phyloP scores from a whole-genome alignment of 2,113 vertebrate genomes.

The Telmatochromis brichardi region DNA sequence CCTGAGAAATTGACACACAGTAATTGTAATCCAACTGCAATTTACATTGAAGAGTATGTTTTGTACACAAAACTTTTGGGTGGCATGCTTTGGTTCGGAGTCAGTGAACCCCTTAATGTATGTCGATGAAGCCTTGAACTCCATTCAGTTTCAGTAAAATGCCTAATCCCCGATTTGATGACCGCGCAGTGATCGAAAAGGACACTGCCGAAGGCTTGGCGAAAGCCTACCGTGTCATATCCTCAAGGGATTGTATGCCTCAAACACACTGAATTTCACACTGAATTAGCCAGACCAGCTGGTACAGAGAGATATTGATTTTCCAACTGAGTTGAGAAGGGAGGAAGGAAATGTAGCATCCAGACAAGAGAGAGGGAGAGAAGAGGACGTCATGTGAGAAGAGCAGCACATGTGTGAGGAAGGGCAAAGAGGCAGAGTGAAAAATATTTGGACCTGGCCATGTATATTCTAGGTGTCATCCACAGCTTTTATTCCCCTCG shows the following conservation, averaged over 20 bases:
- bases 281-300: slow-evolving; percentile 65
- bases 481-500: not conserved
- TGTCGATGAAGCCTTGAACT: not conserved
- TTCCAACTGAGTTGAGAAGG: slow-evolving; percentile 36
- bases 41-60: not conserved
- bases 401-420: not conserved
- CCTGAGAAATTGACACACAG: not conserved
- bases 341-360: slow-evolving; percentile 28
- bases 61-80: not conserved
- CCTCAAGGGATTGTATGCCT: slow-evolving; percentile 45
- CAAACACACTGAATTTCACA: slow-evolving; percentile 66
- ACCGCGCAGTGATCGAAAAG: slow-evolving; percentile 29
- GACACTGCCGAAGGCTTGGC: slow-evolving; percentile 30
- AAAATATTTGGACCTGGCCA: not conserved
- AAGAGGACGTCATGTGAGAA: not conserved
- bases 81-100: not conserved
- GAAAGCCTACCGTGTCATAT: slow-evolving; percentile 33
- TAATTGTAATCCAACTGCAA: not conserved
- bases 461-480: slow-evolving; percentile 3
- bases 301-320: slow-evolving; percentile 68
- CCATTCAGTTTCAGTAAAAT: slow-evolving; percentile 3
- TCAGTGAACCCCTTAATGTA: not conserved
- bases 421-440: slow-evolving; percentile 18
- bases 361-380: slow-evolving; percentile 12
- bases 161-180: slow-evolving; percentile 44